Percentiles rank a stretch among this genome's conserved stretches.
phyloP scores from a whole-genome alignment of 2,888 invertebrate species.

The Pachymerium ferrugineum region DNA sequence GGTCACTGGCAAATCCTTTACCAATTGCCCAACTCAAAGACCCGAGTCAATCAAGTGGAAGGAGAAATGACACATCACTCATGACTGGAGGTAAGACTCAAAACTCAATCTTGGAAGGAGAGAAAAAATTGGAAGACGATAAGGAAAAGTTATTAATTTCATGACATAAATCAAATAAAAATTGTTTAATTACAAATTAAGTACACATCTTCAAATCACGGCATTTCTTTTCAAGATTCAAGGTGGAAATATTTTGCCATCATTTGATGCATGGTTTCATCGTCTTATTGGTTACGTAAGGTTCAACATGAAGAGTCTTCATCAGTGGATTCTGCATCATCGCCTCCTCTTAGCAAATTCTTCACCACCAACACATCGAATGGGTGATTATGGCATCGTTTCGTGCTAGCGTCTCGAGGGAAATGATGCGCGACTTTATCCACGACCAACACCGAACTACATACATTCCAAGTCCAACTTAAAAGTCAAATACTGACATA shows the following conservation, averaged over 20 bases:
- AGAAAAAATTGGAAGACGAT: background rate
- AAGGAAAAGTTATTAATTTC: background rate
- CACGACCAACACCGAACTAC: background rate
- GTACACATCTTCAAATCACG: background rate
- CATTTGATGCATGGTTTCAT: background rate
- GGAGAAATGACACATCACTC: constrained; percentile 3
- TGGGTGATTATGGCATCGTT: constrained; percentile 7
- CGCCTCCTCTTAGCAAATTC: background rate
- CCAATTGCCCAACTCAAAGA: background rate
- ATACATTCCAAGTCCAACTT: background rate
- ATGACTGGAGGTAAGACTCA: too few relatives aligned
- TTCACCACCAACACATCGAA: background rate
- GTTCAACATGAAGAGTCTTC: background rate
- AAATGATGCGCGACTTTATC: background rate
- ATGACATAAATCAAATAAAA: background rate
- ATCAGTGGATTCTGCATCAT: background rate
- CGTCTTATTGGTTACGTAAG: background rate
- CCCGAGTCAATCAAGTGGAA: background rate
- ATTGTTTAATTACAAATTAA: background rate
- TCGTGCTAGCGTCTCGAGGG: background rate
- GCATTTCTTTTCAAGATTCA: background rate
- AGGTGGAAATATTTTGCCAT: background rate
- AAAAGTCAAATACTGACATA: background rate
- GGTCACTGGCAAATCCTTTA: constrained; percentile 13
- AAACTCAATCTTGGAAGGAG: background rate